Evolutionary conservation across 2,113 vertebrate genomes (phyloP), one percentile per base, ranked within the genome.

Genomic region (Dolichallabes microphthalmus): DNA sequence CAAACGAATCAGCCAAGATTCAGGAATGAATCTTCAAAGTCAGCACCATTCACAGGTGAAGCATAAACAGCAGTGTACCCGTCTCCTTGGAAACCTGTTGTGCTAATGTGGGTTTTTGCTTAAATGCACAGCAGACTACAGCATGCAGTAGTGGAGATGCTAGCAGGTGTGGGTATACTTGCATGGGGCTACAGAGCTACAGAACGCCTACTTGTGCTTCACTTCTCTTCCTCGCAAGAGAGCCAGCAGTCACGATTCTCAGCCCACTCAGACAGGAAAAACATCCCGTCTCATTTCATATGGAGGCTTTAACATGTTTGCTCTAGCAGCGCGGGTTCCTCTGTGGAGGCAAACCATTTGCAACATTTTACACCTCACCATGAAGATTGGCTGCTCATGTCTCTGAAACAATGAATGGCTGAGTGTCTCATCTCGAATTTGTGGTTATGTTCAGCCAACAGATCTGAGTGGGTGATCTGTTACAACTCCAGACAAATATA

Each of bases 191-290:
- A 30, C 52, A 53, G 75, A 66, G 86, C 20, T 58, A 30, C 52
- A 53, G 68, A 35, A 87, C 58, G 83, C 86, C 88, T 89, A 85
- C 84, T 53, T 60, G 75, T 83, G 81, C 71, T 87, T 83, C 68
- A 68, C 25, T 74, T 76, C 22, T 89, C 84, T 86, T 88, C 71
- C 90, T 90, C 71, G 77, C 64, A 32, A 92, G 88, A 90, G 87
- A 88, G 76, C 87, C 74, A 82, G 88, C 91, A 90, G 92, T 93
- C 92, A 92, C 91, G 92, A 91, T 92, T 91, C 89, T 88, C 83
- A 89, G 88, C 93, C 94, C 90, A 93, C 94, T 94, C 92, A 79
- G 69, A 87, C 87, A 84, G 76, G 61, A 88, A 35, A 84, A 91
- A 87, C 89, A 88, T 90, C 89, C 88, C 86, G 89, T 90, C 80